Base-by-base conservation (phyloP, 1,140 invertebrate genomes). In the Sycophila sp. region DNA sequence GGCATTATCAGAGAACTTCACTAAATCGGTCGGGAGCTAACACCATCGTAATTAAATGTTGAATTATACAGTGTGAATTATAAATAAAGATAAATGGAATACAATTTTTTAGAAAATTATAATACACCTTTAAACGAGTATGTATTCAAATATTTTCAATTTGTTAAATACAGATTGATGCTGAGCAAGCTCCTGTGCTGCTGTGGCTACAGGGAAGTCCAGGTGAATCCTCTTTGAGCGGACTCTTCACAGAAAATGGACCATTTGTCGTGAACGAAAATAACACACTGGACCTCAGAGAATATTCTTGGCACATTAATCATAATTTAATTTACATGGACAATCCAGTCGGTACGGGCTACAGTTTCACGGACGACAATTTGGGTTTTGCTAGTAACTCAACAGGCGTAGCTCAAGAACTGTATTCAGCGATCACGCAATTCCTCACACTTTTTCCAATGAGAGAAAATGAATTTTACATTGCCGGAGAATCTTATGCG, bases 151-250 rank as follows among this genome's bases (percentile, higher is more conserved):
- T n/a, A n/a, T n/a, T n/a, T n/a, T n/a, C n/a, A n/a, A n/a, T n/a
- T n/a, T n/a, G n/a, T 47, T 47, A 59, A 53, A 68, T 71, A 4
- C 59, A 84, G 83, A 63, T 73, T 4, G 78, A 79, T 76, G 81
- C 81, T 11, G 81, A 86, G 74, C 80, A 87, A 3, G 91, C 91
- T 1, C 94, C 94, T 0, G 89, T 96, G 69, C 83, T 95, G 15
- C 80, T 96, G 13, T 96, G 94, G 95, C 87, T 96, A 1, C 94
- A 96, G 86, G 95, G 93, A 45, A 90, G 93, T 8, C 95, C 95
- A 1, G 95, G 95, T 0, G 90, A 90, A 4, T 89, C 92, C 0
- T 94, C 94, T 0, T 79, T 96, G 24, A 93, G 90, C 77, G 94
- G 94, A 0, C 81, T 96, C 1, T 96, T 96, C 75, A 86, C 89